Evolutionary conservation across 2,113 vertebrate species (phyloP).

Genomic region (Mirza zaza): DNA sequence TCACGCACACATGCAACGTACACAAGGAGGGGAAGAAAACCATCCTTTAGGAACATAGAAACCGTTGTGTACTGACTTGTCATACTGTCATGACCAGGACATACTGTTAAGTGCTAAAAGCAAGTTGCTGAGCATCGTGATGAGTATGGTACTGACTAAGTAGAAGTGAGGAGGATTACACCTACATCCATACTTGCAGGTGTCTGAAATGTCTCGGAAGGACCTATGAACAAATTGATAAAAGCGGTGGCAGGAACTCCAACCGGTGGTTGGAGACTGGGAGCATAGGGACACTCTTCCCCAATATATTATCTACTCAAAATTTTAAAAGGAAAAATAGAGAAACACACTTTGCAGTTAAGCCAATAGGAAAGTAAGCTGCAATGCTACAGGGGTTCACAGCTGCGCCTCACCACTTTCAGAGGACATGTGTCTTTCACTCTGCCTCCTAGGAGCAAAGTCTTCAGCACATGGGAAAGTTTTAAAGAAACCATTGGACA

Average conservation of each 20-base stretch:
- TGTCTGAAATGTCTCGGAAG: not conserved
- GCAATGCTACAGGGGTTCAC: not conserved
- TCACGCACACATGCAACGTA: not conserved
- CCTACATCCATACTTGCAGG: not conserved
- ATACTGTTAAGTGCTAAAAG: not conserved
- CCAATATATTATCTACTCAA: not conserved
- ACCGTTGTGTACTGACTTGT: not conserved
- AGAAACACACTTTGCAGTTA: not conserved
- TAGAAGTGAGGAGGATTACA: not conserved
- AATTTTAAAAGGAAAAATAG: not conserved
- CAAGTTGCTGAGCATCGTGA: not conserved
- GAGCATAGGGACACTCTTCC: not conserved
- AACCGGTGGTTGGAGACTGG: not conserved
- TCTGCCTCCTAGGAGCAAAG: not conserved
- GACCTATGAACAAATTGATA: not conserved
- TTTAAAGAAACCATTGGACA: slow-evolving; percentile 1
- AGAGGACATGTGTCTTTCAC: not conserved
- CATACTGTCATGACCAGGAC: not conserved
- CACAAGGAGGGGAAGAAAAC: not conserved
- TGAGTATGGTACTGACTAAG: not conserved
- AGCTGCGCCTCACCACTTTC: too few relatives aligned
- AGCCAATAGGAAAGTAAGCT: not conserved
- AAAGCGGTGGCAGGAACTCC: not conserved
- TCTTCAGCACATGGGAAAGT: not conserved
- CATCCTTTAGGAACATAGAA: not conserved